Evolutionary conservation across 2,113 vertebrate species (phyloP).

Genomic region (Pteronura brasiliensis): DNA sequence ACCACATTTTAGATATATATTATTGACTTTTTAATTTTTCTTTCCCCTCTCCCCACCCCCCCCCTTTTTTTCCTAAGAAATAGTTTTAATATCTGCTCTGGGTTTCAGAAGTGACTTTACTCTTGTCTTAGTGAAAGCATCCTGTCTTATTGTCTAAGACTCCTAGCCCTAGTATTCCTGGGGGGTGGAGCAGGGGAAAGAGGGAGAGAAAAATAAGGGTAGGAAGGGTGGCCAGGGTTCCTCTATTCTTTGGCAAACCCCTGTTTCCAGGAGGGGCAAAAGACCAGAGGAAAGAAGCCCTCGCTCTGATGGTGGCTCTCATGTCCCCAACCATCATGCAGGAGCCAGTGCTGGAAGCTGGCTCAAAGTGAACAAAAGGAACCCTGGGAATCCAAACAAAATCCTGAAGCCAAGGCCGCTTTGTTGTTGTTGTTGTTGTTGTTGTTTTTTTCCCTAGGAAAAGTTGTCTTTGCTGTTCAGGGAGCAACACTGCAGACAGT

Average conservation of each 20-base stretch:
- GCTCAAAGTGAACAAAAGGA: neutral
- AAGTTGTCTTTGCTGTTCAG: neutral
- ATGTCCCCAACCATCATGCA: rapidly evolving
- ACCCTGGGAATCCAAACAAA: neutral
- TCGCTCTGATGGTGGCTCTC: rapidly evolving
- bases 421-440: neutral
- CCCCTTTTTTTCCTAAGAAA: neutral
- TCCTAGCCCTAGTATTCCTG: neutral
- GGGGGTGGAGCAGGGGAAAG: neutral
- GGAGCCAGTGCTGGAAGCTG: neutral
- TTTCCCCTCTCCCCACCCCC: no score
- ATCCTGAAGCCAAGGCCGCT: neutral
- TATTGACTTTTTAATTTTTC: neutral
- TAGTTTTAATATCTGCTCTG: neutral
- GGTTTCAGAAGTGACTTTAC: neutral
- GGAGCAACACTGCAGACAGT: neutral
- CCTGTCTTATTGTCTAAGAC: neutral
- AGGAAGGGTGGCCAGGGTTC: neutral
- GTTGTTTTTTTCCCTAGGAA: neutral
- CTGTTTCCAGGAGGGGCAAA: neutral
- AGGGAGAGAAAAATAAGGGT: neutral
- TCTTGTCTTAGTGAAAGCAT: neutral
- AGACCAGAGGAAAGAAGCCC: neutral
- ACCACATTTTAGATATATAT: neutral
- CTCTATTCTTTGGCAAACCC: neutral